Conservation (phyloP, 2,888 invertebrate species). For the Parnassius orleans region DNA sequence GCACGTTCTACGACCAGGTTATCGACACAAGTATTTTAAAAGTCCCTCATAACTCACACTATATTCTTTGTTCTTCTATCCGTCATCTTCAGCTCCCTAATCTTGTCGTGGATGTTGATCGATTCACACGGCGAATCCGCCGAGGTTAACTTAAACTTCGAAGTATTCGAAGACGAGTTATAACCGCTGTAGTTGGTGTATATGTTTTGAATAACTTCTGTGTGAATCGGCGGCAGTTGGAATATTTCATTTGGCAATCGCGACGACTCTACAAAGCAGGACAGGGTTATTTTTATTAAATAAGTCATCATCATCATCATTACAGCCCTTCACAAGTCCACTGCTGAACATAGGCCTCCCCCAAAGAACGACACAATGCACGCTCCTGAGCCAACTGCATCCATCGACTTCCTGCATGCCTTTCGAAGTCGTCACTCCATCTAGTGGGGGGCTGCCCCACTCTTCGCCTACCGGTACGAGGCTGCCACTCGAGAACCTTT, state of each 20-base stretch:
- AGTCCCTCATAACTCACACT: not conserved
- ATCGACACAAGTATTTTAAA: too few relatives aligned
- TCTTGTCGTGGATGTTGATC: constrained; percentile 61
- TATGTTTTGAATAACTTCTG: constrained; percentile 39
- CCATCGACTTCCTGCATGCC: too few relatives aligned
- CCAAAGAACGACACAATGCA: too few relatives aligned
- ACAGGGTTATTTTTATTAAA: not conserved
- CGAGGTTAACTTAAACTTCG: constrained; percentile 14
- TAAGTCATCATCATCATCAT: too few relatives aligned
- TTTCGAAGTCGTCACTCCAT: too few relatives aligned
- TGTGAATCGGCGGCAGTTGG: constrained; percentile 59
- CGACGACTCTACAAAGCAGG: constrained; percentile 32
- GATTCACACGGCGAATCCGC: constrained; percentile 32
- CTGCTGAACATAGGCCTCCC: too few relatives aligned
- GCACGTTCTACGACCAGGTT: too few relatives aligned
- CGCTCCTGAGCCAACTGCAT: too few relatives aligned
- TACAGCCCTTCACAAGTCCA: too few relatives aligned
- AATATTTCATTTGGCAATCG: constrained; percentile 32
- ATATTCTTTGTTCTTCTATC: constrained; percentile 26
- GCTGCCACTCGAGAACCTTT: too few relatives aligned
- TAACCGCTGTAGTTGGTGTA: constrained; percentile 27
- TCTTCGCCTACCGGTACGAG: too few relatives aligned
- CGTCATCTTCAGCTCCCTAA: constrained; percentile 57
- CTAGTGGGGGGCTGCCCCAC: too few relatives aligned
- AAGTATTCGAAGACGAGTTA: constrained; percentile 4